These are phyloP conservation scores for Echeneis naucrates DNA, from an alignment of 2,797 vertebrate genomes.

Conservation along the genomic window DNA sequence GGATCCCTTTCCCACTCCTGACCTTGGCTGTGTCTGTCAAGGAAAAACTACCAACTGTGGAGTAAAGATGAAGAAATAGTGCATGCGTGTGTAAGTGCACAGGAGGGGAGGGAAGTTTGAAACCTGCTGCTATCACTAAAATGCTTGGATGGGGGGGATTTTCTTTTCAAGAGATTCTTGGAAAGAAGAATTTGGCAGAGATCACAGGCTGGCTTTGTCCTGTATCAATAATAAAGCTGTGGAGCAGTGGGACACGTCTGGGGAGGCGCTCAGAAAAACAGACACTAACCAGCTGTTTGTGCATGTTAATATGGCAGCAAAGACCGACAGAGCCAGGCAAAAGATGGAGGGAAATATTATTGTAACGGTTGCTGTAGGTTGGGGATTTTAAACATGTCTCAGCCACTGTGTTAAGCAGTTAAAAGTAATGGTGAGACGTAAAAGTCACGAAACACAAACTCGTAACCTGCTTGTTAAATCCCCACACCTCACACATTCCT, in stretches of 20 bases:
- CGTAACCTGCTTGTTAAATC: conserved; percentile 36
- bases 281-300: conserved; percentile 57
- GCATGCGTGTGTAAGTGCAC: conserved; percentile 14
- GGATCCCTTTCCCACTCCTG: conserved; percentile 14
- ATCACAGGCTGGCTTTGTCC: conserved; percentile 46
- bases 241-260: conserved; percentile 20
- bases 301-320: conserved; percentile 16
- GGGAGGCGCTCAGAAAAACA: conserved; percentile 29
- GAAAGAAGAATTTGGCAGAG: conserved; percentile 42
- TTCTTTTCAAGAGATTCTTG: conserved; percentile 41
- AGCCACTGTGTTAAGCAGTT: conserved; percentile 24
- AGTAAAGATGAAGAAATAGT: conserved; percentile 22
- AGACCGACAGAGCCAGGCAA: conserved; percentile 6
- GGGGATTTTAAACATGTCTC: conserved; percentile 20
- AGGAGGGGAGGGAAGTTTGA: conserved; percentile 14
- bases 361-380: neutral
- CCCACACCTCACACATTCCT: conserved; percentile 43
- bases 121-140: conserved; percentile 69
- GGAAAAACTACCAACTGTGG: conserved; percentile 28
- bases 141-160: conserved; percentile 34
- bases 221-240: conserved; percentile 53
- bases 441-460: conserved; percentile 28
- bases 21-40: conserved; percentile 35
- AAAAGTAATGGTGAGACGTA: conserved; percentile 11
- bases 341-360: conserved; percentile 1